phyloP scores from a whole-genome alignment of 2,797 vertebrate species.

The Megaceryle alcyon region DNA sequence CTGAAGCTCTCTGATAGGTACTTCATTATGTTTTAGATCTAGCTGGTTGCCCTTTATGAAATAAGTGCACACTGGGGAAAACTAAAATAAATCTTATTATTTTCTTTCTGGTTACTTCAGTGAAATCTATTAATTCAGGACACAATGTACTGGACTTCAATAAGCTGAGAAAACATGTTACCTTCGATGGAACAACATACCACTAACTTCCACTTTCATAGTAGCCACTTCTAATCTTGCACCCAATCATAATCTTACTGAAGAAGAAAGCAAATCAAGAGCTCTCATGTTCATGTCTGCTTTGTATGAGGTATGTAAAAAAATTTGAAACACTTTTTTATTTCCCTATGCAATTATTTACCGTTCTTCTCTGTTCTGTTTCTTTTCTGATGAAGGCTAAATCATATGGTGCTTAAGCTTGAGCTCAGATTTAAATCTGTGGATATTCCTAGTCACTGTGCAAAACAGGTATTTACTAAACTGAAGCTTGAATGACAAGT shows the following conservation, averaged over 20 bases:
- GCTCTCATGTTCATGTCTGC: background rate
- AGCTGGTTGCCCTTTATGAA: background rate
- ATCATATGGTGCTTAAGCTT: background rate
- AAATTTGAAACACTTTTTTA: background rate
- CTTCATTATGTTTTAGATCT: background rate
- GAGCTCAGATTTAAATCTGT: background rate
- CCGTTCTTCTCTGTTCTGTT: background rate
- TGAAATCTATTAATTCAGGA: background rate
- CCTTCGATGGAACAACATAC: background rate
- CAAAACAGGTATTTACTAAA: background rate
- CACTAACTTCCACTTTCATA: background rate
- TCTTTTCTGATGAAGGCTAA: background rate
- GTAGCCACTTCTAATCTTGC: background rate
- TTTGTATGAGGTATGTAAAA: background rate
- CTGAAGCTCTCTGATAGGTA: background rate
- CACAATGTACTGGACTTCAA: background rate
- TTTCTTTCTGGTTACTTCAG: background rate
- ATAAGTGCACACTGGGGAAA: background rate
- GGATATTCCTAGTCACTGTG: background rate
- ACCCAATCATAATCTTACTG: background rate
- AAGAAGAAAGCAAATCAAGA: background rate
- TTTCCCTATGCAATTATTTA: background rate
- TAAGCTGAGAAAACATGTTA: background rate
- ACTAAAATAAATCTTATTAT: background rate
- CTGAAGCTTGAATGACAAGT: background rate